Conservation (phyloP, 2,113 vertebrate genomes). For the Merops nubicus region DNA sequence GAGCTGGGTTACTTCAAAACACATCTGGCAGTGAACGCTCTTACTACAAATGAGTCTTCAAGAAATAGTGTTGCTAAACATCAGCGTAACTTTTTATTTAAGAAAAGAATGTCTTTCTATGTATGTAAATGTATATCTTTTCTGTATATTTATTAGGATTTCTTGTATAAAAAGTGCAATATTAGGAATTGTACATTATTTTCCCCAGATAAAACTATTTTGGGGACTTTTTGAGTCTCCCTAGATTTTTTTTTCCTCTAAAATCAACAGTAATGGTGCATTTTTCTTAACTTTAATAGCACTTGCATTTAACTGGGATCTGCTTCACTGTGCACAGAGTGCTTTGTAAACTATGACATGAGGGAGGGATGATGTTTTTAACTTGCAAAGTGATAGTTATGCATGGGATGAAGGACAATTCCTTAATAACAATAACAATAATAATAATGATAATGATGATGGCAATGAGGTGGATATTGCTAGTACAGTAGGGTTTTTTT, state of each 20-base stretch:
- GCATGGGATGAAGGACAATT: conserved; percentile 31
- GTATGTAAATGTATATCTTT: conserved; percentile 85
- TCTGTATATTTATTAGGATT: conserved; percentile 96
- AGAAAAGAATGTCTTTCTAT: conserved; percentile 74
- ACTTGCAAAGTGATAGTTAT: conserved; percentile 10
- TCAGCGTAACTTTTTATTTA: conserved; percentile 75
- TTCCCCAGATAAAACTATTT: conserved; percentile 75
- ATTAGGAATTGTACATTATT: conserved; percentile 83
- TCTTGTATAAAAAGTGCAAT: conserved; percentile 90
- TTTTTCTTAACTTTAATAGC: conserved; percentile 61
- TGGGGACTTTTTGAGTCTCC: conserved; percentile 50
- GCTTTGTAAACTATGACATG: conserved; percentile 16
- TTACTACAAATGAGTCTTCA: conserved; percentile 68
- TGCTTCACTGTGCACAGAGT: conserved; percentile 53
- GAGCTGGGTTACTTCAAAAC: neutral
- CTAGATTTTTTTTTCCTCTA: conserved; percentile 68
- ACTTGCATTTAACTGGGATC: conserved; percentile 64
- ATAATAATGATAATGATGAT: neutral
- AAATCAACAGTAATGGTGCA: conserved; percentile 41
- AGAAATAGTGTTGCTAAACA: conserved; percentile 68
- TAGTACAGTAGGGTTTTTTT: neutral
- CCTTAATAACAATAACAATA: neutral
- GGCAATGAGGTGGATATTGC: conserved; percentile 12
- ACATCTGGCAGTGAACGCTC: neutral
- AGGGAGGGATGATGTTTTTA: neutral